Evolutionary conservation across 2,888 invertebrate species (phyloP), one percentile per base, ranked within the genome.

Genomic region (Beris chalybata): DNA sequence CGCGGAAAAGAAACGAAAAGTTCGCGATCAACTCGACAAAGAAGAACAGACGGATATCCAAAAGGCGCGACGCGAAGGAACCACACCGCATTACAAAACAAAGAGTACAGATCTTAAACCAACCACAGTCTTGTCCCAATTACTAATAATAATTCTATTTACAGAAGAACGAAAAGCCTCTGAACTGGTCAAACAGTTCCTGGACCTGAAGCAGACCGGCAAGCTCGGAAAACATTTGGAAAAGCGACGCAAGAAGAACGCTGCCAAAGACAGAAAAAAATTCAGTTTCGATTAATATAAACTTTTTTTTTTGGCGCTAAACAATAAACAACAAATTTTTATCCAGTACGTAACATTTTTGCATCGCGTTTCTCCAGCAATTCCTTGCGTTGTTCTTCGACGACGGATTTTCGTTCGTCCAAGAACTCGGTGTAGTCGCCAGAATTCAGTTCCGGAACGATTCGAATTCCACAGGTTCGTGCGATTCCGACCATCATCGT

Each of bases 291-390:
- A 56, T 22, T 56, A 56, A 44, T 61, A 54, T 12, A 12, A n/a
- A 22, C 22, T 45, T 57, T 67, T 64, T 45, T 57, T 67, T 64
- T 31, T 47, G 55, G 15, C 11, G 63, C 44, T 61, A 64, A n/a
- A 55, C 32, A 56, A 65, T 15, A 54, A 38, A 56, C 38, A n/a
- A 56, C 22, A 53, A 54, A 64, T 12, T 69, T 71, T 76, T 81
- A 86, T 69, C 82, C 88, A 67, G 92, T 92, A 81, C 97, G 85
- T 74, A 96, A 86, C 89, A 97, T 88, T 83, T 95, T 96, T 0
- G 95, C 91, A 82, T 95, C 93, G 77, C 90, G 89, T 76, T 88
- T 88, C 77, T 93, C 94, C 81, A 91, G 89, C 64, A 96, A 78
- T 73, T 87, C 85, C 74, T 87, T 87, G 75, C 88, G 86, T 77